These are phyloP conservation scores for Mobula birostris DNA, from an alignment of 2,113 vertebrate species.

Conservation along the genomic window DNA sequence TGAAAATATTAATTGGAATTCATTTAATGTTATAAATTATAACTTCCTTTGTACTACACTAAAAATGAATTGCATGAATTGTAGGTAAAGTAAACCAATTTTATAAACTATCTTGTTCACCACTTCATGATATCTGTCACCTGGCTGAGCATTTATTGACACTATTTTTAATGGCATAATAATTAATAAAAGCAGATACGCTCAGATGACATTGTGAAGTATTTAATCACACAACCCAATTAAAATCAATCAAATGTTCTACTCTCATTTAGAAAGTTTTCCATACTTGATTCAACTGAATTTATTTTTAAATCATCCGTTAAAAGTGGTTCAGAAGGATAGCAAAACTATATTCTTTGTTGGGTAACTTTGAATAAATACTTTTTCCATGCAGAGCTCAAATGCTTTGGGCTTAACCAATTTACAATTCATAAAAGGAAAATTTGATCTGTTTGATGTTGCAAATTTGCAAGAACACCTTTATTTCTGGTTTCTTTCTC, in stretches of 20 bases:
- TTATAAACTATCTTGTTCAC: neutral
- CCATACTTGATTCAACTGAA: neutral
- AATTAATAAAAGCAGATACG: neutral
- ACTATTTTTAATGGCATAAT: neutral
- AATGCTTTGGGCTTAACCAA: slow-evolving; percentile 1
- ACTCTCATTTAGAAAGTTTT: neutral
- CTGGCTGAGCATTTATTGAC: neutral
- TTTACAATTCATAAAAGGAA: slow-evolving; percentile 21
- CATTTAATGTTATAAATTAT: neutral
- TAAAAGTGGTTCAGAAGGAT: neutral
- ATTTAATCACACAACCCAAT: neutral
- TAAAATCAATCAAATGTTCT: slow-evolving; percentile 13
- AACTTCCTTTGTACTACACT: neutral
- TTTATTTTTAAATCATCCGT: neutral
- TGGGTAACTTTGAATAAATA: neutral
- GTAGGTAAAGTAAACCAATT: neutral
- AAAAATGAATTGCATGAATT: neutral
- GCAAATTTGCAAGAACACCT: slow-evolving; percentile 1
- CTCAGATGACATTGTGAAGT: neutral
- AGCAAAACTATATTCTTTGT: neutral
- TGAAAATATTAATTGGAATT: neutral
- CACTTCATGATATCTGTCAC: no score
- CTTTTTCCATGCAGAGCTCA: neutral
- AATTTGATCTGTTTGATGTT: neutral
- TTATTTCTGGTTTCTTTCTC: slow-evolving; percentile 20